Percentiles rank a stretch among this genome's conserved stretches.
Conservation (phyloP, 2,888 invertebrate species). For the Erpobdella octoculata region DNA sequence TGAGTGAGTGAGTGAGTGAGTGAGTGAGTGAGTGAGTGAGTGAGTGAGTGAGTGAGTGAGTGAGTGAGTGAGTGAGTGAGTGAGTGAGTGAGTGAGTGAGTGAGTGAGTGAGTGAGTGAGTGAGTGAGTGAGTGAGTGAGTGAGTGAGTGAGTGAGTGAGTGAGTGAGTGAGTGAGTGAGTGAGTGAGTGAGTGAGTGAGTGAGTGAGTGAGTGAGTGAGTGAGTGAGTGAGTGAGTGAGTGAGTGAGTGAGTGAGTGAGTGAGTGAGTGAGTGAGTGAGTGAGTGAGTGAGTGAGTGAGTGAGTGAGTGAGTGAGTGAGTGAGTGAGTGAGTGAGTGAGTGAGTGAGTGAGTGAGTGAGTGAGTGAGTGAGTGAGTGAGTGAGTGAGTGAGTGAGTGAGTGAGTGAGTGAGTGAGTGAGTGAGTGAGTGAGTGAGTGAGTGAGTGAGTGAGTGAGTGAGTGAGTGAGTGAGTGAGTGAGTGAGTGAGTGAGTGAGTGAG, state of each 20-base stretch:
- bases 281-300: background rate
- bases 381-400: constrained; percentile 11
- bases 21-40: constrained; percentile 11
- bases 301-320: background rate
- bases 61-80: constrained; percentile 17
- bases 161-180: constrained; percentile 18
- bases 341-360: constrained; percentile 18
- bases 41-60: constrained; percentile 16
- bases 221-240: constrained; percentile 16
- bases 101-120: background rate
- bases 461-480: background rate
- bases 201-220: constrained; percentile 11
- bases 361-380: constrained; percentile 1
- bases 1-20: constrained; percentile 1
- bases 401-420: constrained; percentile 16
- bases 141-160: constrained; percentile 23
- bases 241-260: constrained; percentile 17
- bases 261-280: constrained; percentile 6
- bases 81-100: constrained; percentile 6
- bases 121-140: background rate
- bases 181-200: constrained; percentile 1
- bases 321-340: constrained; percentile 23
- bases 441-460: constrained; percentile 6
- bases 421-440: constrained; percentile 17
- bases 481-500: background rate